Conservation (phyloP, 1,140 invertebrate genomes). For the Drosophila insularis region DNA sequence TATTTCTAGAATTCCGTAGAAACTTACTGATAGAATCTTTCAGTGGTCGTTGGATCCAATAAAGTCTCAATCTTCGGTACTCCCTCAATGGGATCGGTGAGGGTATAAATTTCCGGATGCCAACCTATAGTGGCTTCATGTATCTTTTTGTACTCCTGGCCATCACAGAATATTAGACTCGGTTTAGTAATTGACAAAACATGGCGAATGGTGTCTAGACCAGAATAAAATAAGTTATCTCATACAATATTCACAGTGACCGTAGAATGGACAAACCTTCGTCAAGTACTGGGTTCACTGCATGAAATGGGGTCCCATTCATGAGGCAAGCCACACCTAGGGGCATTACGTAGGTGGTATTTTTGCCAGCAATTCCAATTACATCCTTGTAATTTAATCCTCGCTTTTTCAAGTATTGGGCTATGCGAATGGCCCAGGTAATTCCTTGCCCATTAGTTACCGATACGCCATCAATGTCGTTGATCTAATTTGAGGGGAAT, state of each 20-base stretch:
- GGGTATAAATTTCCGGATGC: slow-evolving; percentile 63
- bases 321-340: slow-evolving; percentile 67
- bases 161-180: slow-evolving; percentile 70
- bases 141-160: slow-evolving; percentile 63
- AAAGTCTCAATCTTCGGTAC: slow-evolving; percentile 62
- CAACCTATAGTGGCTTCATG: slow-evolving; percentile 47
- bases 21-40: slow-evolving; percentile 67
- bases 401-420: slow-evolving; percentile 57
- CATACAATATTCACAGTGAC: background rate
- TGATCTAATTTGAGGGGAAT: slow-evolving; percentile 35
- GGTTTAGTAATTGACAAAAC: slow-evolving; percentile 66
- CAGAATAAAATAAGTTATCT: background rate
- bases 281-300: slow-evolving; percentile 60
- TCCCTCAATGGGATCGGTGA: slow-evolving; percentile 53
- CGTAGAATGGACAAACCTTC: slow-evolving; percentile 32
- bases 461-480: slow-evolving; percentile 53
- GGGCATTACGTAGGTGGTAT: slow-evolving; percentile 65
- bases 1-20: too few species aligned
- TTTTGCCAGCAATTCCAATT: slow-evolving; percentile 66
- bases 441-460: slow-evolving; percentile 58
- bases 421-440: slow-evolving; percentile 70
- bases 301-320: slow-evolving; percentile 68
- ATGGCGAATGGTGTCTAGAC: slow-evolving; percentile 52
- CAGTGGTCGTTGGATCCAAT: slow-evolving; percentile 53
- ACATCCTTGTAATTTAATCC: slow-evolving; percentile 65